Evolutionary conservation across 2,113 vertebrate species (phyloP), one percentile per base, ranked within the genome.

Genomic region (Galbula dea): DNA sequence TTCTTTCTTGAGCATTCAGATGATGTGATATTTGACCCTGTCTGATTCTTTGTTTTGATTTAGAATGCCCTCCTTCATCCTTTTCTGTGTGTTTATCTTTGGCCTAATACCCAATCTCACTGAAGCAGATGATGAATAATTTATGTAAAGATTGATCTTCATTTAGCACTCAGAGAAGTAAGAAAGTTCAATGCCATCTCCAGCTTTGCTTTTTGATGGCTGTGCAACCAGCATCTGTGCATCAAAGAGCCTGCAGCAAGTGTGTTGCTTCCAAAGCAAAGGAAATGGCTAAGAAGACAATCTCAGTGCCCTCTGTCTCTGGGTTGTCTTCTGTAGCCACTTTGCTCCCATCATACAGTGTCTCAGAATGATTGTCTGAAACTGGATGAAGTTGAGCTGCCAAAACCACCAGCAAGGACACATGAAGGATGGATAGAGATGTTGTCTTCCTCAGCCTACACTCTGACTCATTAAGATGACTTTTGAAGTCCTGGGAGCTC

Each of bases 281-380:
- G 80, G 73, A 96, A 95, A 82, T 90, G 30, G 91, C 85, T 95
- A 54, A 93, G 73, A 89, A 84, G 59, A 22, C 37, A 88, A 83
- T 49, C 54, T 6, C 29, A 66, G 20, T 2, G 20, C 72, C 52
- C 62, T 83, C 81, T 80, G n/a, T 54, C 30, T 82, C 67, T 79
- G 41, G 7, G 23, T 49, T 84, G 13, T 58, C 51, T 89, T 95
- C 83, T 76, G 26, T 22, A 65, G 63, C 34, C 55, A 68, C 34
- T 75, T 91, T 24, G 89, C 67, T 89, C 29, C 62, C 71, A 20
- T 49, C 49, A 26, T n/a, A 45, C 5, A 30, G 16, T 58, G 49
- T 96, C 96, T 96, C 94, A 87, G 12, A 76, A 85, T 82, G 92
- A 94, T 76, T 95, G n/a, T 34, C 63, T 89, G 91, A 80, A 89